Evolutionary conservation across 1,140 invertebrate genomes (phyloP).

Genomic region (Drosophila auraria): DNA sequence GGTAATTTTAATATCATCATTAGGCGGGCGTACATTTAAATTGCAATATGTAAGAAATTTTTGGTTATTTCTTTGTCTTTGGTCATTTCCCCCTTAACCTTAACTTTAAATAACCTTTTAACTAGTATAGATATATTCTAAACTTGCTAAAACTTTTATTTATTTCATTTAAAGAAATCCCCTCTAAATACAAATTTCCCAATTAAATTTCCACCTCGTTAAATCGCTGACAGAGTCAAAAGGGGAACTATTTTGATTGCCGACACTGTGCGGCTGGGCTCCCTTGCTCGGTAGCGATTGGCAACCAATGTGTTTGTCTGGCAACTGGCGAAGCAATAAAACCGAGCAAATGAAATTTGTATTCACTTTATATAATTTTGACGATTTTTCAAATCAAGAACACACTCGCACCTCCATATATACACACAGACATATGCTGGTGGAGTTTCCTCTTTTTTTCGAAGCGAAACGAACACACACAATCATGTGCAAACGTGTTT

Average conservation of each 20-base stretch:
- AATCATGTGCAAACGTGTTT: slow-evolving; percentile 83
- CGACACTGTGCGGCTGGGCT: slow-evolving; percentile 1
- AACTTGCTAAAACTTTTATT: background rate
- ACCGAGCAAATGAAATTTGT: slow-evolving; percentile 79
- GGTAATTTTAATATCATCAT: background rate
- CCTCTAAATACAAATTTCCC: background rate
- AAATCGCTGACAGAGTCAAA: slow-evolving; percentile 4
- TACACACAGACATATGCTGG: slow-evolving; percentile 5
- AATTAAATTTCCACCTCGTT: slow-evolving; percentile 5
- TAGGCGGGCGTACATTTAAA: too few relatives aligned
- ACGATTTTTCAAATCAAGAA: slow-evolving; percentile 78
- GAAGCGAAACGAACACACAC: slow-evolving; percentile 71
- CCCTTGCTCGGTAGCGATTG: slow-evolving; percentile 28
- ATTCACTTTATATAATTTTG: slow-evolving; percentile 84
- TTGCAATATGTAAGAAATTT: too few relatives aligned
- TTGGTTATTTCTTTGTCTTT: too few relatives aligned
- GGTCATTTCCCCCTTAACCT: too few relatives aligned
- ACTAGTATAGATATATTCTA: background rate
- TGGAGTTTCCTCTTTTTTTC: slow-evolving; percentile 56
- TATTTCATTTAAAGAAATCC: too few relatives aligned
- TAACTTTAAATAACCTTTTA: too few relatives aligned
- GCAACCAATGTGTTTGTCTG: slow-evolving; percentile 64
- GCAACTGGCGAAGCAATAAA: slow-evolving; percentile 67
- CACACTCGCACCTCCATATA: slow-evolving; percentile 24
- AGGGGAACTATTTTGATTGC: slow-evolving; percentile 35